These are phyloP conservation scores for Acinonyx jubatus DNA, from an alignment of 2,113 vertebrate genomes.

Conservation along the genomic window DNA sequence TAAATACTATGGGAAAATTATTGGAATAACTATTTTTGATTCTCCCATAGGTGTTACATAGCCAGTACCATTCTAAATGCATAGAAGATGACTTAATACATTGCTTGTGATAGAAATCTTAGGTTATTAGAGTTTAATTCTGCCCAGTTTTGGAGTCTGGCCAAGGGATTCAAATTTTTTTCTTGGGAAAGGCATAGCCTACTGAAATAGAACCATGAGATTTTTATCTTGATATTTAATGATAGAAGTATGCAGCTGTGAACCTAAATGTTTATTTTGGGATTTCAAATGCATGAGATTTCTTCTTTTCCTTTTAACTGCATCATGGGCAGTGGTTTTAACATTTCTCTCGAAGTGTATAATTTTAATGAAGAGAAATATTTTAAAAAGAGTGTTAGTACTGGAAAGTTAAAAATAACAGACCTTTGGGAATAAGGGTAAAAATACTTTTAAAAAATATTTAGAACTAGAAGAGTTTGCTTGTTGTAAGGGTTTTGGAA, in stretches of 20 bases:
- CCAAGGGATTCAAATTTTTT: not conserved
- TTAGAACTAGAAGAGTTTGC: not conserved
- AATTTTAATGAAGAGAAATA: not conserved
- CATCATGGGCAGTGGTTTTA: not conserved
- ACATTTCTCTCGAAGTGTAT: slow-evolving; percentile 24
- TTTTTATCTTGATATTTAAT: slow-evolving; percentile 2
- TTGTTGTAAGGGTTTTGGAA: not conserved
- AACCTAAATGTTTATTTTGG: not conserved
- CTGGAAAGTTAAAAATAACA: slow-evolving; percentile 58
- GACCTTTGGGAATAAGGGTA: not conserved
- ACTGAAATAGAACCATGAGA: slow-evolving; percentile 14
- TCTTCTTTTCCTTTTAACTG: not conserved
- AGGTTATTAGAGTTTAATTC: not conserved
- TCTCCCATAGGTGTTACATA: not conserved
- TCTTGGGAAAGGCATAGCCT: not conserved
- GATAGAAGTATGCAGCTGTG: not conserved
- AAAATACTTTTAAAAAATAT: slow-evolving; percentile 21
- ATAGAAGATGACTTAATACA: not conserved
- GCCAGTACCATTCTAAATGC: not conserved
- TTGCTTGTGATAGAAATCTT: not conserved
- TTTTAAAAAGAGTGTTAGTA: not conserved
- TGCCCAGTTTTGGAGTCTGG: not conserved
- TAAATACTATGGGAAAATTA: not conserved
- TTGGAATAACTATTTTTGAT: not conserved
- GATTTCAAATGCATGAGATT: not conserved